phyloP scores from a whole-genome alignment of 2,113 vertebrate genomes.

The Desmodus rotundus region DNA sequence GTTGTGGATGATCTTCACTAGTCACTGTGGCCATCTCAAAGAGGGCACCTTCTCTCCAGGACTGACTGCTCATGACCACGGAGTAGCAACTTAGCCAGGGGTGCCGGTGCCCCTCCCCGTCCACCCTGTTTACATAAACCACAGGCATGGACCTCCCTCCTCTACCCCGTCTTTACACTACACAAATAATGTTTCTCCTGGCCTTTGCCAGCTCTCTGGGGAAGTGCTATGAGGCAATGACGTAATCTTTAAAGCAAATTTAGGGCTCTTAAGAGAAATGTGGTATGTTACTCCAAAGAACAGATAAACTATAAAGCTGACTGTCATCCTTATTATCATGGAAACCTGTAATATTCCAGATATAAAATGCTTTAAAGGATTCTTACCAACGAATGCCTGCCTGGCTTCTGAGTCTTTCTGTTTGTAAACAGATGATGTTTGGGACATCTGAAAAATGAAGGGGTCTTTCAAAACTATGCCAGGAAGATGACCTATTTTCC shows the following conservation, averaged over 20 bases:
- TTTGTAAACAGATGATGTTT: background rate
- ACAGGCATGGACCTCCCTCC: background rate
- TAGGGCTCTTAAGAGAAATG: slow-evolving; percentile 2
- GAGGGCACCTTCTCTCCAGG: background rate
- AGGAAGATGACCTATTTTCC: slow-evolving; percentile 53
- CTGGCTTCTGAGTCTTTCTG: background rate
- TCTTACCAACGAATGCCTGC: background rate
- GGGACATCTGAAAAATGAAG: slow-evolving; percentile 27
- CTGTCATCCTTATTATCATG: background rate
- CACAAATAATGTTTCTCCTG: background rate
- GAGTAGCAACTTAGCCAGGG: background rate
- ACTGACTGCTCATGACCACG: background rate
- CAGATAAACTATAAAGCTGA: slow-evolving; percentile 30
- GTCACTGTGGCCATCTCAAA: background rate
- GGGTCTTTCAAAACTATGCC: background rate
- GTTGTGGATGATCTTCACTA: background rate
- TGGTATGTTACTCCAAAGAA: background rate
- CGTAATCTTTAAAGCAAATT: slow-evolving; percentile 19
- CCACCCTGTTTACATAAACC: background rate
- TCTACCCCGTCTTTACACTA: background rate
- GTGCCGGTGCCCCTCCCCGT: background rate
- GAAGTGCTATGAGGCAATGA: background rate
- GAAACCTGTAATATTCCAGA: background rate
- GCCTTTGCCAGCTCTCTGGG: background rate
- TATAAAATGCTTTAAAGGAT: slow-evolving; percentile 10